These are phyloP conservation scores for Bagarius yarrelli DNA, from an alignment of 2,113 vertebrate species.

Conservation along the genomic window DNA sequence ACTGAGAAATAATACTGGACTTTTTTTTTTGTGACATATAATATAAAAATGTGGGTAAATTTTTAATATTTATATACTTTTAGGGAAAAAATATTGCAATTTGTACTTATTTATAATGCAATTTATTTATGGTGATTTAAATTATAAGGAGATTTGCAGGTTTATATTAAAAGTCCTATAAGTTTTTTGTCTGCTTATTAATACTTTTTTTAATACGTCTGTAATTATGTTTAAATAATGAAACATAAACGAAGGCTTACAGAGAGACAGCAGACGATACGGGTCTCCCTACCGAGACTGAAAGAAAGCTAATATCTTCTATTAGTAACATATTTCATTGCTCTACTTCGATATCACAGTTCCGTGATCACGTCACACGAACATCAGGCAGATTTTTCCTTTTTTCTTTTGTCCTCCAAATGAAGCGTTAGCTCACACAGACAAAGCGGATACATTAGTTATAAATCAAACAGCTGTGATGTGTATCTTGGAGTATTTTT, in stretches of 20 bases:
- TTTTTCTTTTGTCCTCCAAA: neutral
- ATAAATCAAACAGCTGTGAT: constrained; percentile 50
- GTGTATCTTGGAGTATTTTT: constrained; percentile 52
- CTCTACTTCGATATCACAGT: neutral
- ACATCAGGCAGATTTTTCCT: neutral
- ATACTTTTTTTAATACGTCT: neutral
- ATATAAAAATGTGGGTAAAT: constrained; percentile 16
- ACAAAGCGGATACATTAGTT: neutral
- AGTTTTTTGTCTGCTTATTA: neutral
- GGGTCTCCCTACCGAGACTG: neutral
- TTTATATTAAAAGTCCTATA: neutral
- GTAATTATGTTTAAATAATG: neutral
- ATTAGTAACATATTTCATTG: neutral
- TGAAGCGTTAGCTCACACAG: neutral
- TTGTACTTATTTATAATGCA: neutral
- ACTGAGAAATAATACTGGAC: constrained; percentile 9
- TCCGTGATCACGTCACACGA: neutral
- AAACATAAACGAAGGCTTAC: neutral
- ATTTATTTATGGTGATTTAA: neutral
- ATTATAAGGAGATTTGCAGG: neutral
- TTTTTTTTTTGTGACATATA: constrained; percentile 1
- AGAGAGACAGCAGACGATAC: neutral
- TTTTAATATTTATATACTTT: constrained; percentile 4
- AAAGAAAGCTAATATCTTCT: neutral
- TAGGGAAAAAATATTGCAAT: neutral